A percentile compares a stretch with the other conserved stretches of the same genome.
Evolutionary conservation across 1,140 invertebrate genomes (phyloP).

Genomic region (Sycophila sp.): DNA sequence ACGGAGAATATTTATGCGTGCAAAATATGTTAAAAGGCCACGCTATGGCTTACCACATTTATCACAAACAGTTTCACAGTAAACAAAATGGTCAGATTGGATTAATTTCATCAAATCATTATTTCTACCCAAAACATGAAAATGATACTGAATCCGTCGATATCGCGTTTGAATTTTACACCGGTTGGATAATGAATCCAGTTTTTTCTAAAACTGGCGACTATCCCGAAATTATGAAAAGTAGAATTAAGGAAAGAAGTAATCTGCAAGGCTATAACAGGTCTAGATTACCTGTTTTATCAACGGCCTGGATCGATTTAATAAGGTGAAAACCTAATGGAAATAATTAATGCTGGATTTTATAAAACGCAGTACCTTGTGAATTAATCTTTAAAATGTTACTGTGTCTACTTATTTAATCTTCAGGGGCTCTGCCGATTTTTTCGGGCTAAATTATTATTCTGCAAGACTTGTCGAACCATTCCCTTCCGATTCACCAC

Average conservation of each 20-base stretch:
- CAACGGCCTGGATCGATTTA: slow-evolving; percentile 61
- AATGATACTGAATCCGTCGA: slow-evolving; percentile 42
- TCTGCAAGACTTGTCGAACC: neutral
- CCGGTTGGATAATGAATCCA: slow-evolving; percentile 73
- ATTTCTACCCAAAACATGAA: slow-evolving; percentile 18
- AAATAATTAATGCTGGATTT: slow-evolving; percentile 28
- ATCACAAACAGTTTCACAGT: slow-evolving; percentile 54
- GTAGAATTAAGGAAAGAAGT: slow-evolving; percentile 67
- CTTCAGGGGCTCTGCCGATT: neutral
- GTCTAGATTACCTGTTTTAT: slow-evolving; percentile 63
- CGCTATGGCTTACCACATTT: slow-evolving; percentile 63
- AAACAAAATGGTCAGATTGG: slow-evolving; percentile 53
- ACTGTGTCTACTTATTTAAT: neutral
- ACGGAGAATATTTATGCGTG: neutral
- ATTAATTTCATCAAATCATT: neutral
- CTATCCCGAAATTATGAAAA: slow-evolving; percentile 70
- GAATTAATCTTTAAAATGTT: neutral
- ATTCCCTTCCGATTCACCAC: slow-evolving; percentile 35
- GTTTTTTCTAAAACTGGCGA: slow-evolving; percentile 70
- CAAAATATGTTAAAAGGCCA: slow-evolving; percentile 39
- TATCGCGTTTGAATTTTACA: slow-evolving; percentile 57
- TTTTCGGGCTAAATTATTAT: slow-evolving; percentile 17
- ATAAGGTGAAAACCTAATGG: no score
- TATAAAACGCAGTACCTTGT: neutral
- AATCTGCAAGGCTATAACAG: slow-evolving; percentile 64